Percentiles rank a stretch among this genome's conserved stretches.
These are phyloP conservation scores for Stichodactyla mertensii DNA, from an alignment of 64 coral and sea anemone species.

Conservation along the genomic window DNA sequence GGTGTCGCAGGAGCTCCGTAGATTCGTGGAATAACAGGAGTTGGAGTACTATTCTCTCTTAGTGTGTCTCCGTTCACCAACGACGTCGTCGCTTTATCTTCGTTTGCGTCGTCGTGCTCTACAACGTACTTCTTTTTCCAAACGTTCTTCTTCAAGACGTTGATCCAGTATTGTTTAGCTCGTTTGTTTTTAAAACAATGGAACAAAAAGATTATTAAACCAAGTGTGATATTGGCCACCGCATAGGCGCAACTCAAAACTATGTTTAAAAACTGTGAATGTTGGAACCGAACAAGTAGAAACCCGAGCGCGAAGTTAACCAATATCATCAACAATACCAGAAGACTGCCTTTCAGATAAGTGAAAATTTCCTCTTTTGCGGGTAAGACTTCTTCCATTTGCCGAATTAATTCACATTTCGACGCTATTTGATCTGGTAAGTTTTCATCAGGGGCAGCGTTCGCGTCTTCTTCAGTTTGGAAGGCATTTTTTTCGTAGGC, in stretches of 20 bases:
- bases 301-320: conserved; percentile 50
- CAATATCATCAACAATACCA: conserved; percentile 55
- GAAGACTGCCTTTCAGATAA: conserved; percentile 44
- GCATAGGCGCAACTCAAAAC: conserved; percentile 67
- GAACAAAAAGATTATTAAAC: conserved; percentile 70
- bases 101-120: conserved; percentile 22
- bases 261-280: conserved; percentile 25
- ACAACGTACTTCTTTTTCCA: conserved; percentile 28
- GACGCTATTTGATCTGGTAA: conserved; percentile 3
- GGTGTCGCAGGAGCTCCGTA: conserved; percentile 38
- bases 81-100: conserved; percentile 3
- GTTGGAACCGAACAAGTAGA: conserved; percentile 48
- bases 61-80: conserved; percentile 52
- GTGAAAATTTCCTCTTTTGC: conserved; percentile 52
- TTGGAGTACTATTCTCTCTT: conserved; percentile 25
- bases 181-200: conserved; percentile 62
- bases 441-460: neutral
- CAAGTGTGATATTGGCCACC: conserved; percentile 53
- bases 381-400: conserved; percentile 33
- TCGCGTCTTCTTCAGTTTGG: neutral
- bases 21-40: conserved; percentile 26
- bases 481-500: neutral
- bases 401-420: conserved; percentile 8
- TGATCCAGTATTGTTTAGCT: conserved; percentile 29
- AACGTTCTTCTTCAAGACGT: conserved; percentile 18